Conservation (phyloP, 2,888 invertebrate species). For the Imbricaverruca yamaguchii region DNA sequence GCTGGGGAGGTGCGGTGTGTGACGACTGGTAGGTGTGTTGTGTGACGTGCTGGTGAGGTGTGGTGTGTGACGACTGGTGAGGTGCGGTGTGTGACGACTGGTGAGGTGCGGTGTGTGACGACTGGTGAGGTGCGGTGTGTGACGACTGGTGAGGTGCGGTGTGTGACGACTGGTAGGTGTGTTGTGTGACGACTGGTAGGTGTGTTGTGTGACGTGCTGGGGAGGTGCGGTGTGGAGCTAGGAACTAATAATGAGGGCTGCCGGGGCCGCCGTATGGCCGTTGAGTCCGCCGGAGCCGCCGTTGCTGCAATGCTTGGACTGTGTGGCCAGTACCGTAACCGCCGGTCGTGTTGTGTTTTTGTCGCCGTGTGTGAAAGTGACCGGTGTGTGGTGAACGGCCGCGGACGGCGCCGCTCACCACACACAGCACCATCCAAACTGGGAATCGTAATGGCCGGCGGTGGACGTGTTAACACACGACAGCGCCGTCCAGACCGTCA, state of each 20-base stretch:
- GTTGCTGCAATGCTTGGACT: not conserved
- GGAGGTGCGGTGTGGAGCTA: too few species aligned
- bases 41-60: too few species aligned
- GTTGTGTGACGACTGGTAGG: too few species aligned
- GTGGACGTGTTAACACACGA: too few species aligned
- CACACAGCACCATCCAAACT: too few species aligned
- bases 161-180: too few species aligned
- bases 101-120: not conserved
- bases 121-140: not conserved
- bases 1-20: not conserved
- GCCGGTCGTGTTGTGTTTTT: not conserved
- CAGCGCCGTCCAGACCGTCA: too few species aligned
- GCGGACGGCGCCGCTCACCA: not conserved
- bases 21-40: not conserved
- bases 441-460: too few species aligned
- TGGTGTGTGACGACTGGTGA: not conserved
- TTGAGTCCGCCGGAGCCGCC: not conserved
- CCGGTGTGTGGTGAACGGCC: not conserved
- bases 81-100: not conserved
- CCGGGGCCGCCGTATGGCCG: too few species aligned
- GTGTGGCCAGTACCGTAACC: not conserved
- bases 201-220: too few species aligned
- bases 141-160: not conserved
- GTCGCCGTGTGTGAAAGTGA: slow-evolving; percentile 3
- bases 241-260: too few species aligned